phyloP scores from a whole-genome alignment of 2,888 invertebrate species.

The Melanostoma mellinum region DNA sequence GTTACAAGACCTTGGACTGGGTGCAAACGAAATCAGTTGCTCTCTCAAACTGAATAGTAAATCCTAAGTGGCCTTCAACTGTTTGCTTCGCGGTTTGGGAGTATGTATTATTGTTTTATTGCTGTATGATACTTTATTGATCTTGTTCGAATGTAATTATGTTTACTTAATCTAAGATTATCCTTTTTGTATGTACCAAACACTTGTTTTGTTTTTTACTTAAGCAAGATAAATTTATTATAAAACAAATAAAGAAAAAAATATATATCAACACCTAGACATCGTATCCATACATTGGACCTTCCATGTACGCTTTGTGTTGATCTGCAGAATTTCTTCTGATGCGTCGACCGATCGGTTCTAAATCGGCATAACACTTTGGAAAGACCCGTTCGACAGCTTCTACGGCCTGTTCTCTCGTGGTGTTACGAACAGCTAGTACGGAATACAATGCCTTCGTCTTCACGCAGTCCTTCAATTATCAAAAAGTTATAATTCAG shows the following conservation, averaged over 20 bases:
- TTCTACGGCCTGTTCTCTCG: conserved; percentile 87
- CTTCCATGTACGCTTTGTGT: conserved; percentile 89
- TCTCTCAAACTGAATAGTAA: conserved; percentile 51
- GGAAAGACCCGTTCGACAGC: conserved; percentile 94
- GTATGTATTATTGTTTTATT: neutral
- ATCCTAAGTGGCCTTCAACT: conserved; percentile 9
- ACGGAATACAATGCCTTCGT: conserved; percentile 93
- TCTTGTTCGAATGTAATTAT: too few species aligned
- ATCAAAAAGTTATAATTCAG: conserved; percentile 50
- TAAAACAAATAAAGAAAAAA: conserved; percentile 9
- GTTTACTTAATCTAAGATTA: too few species aligned
- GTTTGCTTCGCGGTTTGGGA: neutral
- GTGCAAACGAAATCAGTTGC: conserved; percentile 48
- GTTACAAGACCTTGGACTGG: conserved; percentile 76
- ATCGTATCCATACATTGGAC: conserved; percentile 90
- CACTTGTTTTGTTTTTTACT: too few species aligned
- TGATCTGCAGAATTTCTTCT: conserved; percentile 90
- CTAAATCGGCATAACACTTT: conserved; percentile 95
- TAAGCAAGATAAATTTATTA: neutral
- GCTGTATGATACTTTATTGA: too few species aligned
- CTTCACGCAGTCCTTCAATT: conserved; percentile 91
- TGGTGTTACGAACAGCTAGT: conserved; percentile 90
- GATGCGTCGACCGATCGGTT: conserved; percentile 92
- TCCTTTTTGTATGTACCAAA: too few species aligned
- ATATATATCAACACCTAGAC: conserved; percentile 73